Percentiles rank a stretch among this genome's conserved stretches.
phyloP scores from a whole-genome alignment of 2,113 vertebrate genomes.

The Dissostichus mawsoni region DNA sequence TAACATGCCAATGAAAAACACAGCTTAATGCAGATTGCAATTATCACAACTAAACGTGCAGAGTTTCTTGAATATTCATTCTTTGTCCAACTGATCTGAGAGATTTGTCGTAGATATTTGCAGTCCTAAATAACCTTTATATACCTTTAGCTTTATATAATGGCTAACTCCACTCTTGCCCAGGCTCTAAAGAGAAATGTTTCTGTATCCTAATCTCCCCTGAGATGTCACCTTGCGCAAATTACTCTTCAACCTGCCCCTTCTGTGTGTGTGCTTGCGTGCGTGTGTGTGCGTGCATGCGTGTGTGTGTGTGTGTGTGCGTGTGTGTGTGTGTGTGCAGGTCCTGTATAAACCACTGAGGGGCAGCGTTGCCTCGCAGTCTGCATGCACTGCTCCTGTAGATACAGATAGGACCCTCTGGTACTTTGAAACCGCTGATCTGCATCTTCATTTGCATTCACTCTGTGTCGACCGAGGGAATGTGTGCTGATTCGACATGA shows the following conservation, averaged over 20 bases:
- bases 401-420: constrained; percentile 26
- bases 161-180: not conserved
- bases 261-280: not conserved
- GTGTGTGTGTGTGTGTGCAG: not conserved
- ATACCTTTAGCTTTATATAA: not conserved
- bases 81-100: not conserved
- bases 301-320: too few species aligned
- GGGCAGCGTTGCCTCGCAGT: constrained; percentile 47
- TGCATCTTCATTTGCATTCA: constrained; percentile 74
- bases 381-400: not conserved
- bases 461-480: constrained; percentile 24
- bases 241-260: not conserved
- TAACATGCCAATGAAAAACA: not conserved
- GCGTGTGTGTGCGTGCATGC: too few species aligned
- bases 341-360: constrained; percentile 49
- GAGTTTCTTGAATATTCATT: not conserved
- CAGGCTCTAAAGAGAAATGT: not conserved
- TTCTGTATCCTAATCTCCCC: not conserved
- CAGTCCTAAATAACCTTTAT: not conserved
- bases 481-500: constrained; percentile 67
- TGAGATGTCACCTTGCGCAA: constrained; percentile 10
- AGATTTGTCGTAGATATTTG: not conserved
- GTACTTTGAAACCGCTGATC: constrained; percentile 63
- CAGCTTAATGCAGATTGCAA: too few species aligned
- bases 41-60: not conserved